phyloP scores from a whole-genome alignment of 2,888 invertebrate genomes.

The Vanessa cardui region DNA sequence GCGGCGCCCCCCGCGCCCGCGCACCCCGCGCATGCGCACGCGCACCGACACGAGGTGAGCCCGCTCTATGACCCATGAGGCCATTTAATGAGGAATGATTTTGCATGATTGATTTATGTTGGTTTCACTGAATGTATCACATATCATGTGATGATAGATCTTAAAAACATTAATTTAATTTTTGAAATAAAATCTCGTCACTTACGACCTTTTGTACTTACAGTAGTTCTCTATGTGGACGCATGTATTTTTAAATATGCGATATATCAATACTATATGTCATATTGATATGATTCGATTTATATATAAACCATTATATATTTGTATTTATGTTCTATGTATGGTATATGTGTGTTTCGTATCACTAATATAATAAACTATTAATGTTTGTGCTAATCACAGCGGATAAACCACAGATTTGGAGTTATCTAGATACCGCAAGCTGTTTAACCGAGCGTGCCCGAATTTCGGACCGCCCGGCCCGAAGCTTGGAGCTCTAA shows the following conservation, averaged over 20 bases:
- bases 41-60: constrained; percentile 47
- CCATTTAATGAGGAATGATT: background rate
- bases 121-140: background rate
- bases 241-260: too few relatives aligned
- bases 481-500: too few relatives aligned
- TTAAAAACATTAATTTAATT: background rate
- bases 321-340: background rate
- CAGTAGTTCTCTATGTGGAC: too few relatives aligned
- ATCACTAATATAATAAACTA: background rate
- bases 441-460: too few relatives aligned
- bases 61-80: background rate
- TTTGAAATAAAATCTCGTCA: too few relatives aligned
- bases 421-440: background rate
- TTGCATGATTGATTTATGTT: background rate
- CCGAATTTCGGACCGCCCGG: too few relatives aligned
- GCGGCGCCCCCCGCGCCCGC: constrained; percentile 33
- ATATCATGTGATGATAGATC: background rate
- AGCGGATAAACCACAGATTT: background rate
- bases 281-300: background rate
- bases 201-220: too few relatives aligned
- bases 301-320: background rate
- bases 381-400: constrained; percentile 4
- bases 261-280: background rate
- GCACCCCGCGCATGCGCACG: constrained; percentile 26
- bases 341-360: background rate